Conservation (phyloP, 2,113 vertebrate genomes). For the Neopipo cinnamomea region DNA sequence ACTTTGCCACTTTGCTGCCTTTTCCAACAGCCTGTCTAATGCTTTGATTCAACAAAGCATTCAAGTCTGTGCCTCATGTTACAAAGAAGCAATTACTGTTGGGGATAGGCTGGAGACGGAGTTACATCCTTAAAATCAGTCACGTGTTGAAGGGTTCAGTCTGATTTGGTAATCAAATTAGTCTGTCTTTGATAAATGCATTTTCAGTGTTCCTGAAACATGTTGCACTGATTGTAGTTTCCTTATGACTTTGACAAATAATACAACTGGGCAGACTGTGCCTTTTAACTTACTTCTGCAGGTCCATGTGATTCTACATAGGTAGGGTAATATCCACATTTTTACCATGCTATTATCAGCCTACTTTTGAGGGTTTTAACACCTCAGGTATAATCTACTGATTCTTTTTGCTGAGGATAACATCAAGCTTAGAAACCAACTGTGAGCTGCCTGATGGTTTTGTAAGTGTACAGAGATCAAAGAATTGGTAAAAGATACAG, state of each 20-base stretch:
- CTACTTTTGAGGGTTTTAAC: background rate
- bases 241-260: background rate
- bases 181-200: background rate
- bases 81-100: background rate
- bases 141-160: background rate
- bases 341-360: background rate
- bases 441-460: background rate
- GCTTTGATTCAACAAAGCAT: background rate
- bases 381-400: background rate
- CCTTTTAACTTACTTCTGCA: background rate
- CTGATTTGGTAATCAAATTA: background rate
- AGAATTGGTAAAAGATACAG: background rate
- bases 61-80: background rate
- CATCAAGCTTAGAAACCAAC: background rate
- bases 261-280: background rate
- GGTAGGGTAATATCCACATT: background rate
- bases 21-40: background rate
- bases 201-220: background rate
- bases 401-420: background rate
- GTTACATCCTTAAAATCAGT: background rate
- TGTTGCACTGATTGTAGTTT: background rate
- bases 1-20: background rate
- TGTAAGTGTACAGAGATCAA: background rate
- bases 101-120: too few species aligned
- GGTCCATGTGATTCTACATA: background rate